Base-by-base conservation (phyloP, 2,888 invertebrate species). In the Macrostomum cliftonense region DNA sequence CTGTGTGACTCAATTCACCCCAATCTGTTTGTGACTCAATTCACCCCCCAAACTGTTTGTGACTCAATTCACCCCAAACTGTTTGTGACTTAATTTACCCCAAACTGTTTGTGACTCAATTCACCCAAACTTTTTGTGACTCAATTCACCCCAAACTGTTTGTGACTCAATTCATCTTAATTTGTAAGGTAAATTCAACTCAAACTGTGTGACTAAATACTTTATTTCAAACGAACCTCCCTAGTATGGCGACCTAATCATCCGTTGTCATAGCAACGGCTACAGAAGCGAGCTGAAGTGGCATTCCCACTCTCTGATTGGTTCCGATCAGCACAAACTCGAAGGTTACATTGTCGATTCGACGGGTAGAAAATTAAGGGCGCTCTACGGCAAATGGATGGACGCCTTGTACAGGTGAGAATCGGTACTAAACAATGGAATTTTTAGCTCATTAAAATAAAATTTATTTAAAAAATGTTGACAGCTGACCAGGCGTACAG, bases 41-140 rank as follows among this genome's bases (percentile, higher is more conserved):
- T 28, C 28, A 9, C 5, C 28, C 28, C 9, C 5, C 5, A 28
- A 28, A 9, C 5, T 4, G 28, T 28, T 28, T 28, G 28, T 28
- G 88, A n/a, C n/a, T n/a, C 91, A 43, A 93, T 97, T 91, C 86
- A 88, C 52, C 89, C 88, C 64, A 95, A 95, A 75, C 16, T 50
- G 14, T 28, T 4, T 28, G 9, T 28, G 28, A 4, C 28, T 28
- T 28, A 28, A 28, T 28, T 28, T 28, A 28, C 9, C 4, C 5
- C 28, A 28, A 28, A 28, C 28, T 9, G 9, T 28, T 28, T 7
- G 9, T 28, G 28, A 9, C 28, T 28, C 28, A 28, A 28, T 7
- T 28, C 28, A 9, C 5, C 28, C 28, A 28, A 28, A 9, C 5
- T 4, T 4, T 28, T 28, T 28, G 28, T 28, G 88, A n/a, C n/a